A percentile compares a stretch with the other conserved stretches of the same genome.
phyloP scores from a whole-genome alignment of 2,797 vertebrate genomes.

The Propithecus perrieri region DNA sequence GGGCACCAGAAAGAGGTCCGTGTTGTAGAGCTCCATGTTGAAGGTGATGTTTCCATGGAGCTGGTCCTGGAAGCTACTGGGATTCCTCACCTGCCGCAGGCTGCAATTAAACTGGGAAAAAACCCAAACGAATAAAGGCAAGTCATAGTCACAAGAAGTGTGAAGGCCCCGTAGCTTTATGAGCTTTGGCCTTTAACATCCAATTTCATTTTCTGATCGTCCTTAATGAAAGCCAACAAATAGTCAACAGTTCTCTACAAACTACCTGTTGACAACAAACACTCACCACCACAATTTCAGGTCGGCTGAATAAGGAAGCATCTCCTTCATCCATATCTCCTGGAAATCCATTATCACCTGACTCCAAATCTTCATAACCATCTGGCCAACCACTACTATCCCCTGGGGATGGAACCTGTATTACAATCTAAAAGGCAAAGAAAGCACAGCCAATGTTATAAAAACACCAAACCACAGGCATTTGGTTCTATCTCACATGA shows the following conservation, averaged over 20 bases:
- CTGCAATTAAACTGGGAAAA: constrained; percentile 95
- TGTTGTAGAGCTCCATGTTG: constrained; percentile 93
- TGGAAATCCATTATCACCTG: constrained; percentile 88
- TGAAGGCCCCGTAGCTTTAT: constrained; percentile 8
- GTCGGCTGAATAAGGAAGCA: constrained; percentile 77
- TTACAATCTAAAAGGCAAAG: constrained; percentile 89
- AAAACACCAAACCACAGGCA: background rate
- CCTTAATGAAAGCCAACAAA: constrained; percentile 28
- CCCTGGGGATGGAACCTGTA: constrained; percentile 88
- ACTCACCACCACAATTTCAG: constrained; percentile 87
- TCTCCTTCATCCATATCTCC: constrained; percentile 85
- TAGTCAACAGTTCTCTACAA: background rate
- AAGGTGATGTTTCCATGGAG: constrained; percentile 88
- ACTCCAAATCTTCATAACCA: constrained; percentile 91
- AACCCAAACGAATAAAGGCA: background rate
- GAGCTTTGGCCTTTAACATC: background rate
- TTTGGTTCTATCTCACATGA: background rate
- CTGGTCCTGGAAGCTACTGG: constrained; percentile 69
- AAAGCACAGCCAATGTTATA: background rate
- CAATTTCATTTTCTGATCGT: background rate
- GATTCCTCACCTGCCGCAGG: constrained; percentile 82
- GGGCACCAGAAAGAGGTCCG: constrained; percentile 84
- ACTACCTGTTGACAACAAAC: background rate
- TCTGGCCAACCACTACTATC: constrained; percentile 90
- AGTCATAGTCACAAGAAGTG: background rate